Evolutionary conservation across 2,113 vertebrate species (phyloP).

Genomic region (Origma solitaria): DNA sequence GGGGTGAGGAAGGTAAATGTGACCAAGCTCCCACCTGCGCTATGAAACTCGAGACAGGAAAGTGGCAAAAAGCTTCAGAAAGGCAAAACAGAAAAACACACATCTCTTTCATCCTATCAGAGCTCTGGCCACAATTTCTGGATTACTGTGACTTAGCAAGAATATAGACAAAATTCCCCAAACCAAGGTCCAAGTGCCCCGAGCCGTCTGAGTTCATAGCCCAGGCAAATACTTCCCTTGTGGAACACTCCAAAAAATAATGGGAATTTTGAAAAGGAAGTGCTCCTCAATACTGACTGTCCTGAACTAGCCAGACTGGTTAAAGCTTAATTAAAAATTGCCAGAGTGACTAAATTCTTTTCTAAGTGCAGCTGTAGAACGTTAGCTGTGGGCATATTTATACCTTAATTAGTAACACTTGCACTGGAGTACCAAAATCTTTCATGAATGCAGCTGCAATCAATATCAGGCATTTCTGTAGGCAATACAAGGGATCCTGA

Average conservation of each 20-base stretch:
- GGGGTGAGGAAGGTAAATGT: background rate
- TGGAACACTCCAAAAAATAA: background rate
- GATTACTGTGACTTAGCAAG: background rate
- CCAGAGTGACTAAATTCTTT: conserved; percentile 48
- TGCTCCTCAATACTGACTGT: background rate
- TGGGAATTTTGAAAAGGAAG: background rate
- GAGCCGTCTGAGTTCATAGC: background rate
- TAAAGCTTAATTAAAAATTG: conserved; percentile 44
- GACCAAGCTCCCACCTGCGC: background rate
- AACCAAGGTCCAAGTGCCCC: background rate
- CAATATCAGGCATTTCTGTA: conserved; percentile 4
- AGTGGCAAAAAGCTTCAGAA: background rate
- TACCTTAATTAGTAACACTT: conserved; percentile 59
- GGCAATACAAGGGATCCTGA: background rate
- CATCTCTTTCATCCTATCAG: background rate
- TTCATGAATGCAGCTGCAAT: conserved; percentile 38
- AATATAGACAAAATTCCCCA: background rate
- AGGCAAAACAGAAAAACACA: background rate
- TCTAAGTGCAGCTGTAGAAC: conserved; percentile 29
- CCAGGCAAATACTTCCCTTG: background rate
- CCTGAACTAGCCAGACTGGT: conserved; percentile 1
- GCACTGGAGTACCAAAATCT: conserved; percentile 18
- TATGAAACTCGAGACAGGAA: background rate
- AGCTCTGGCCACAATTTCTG: background rate
- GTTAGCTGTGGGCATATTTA: conserved; percentile 38